Conservation (phyloP, 2,888 invertebrate genomes). For the Crossocerus cetratus region DNA sequence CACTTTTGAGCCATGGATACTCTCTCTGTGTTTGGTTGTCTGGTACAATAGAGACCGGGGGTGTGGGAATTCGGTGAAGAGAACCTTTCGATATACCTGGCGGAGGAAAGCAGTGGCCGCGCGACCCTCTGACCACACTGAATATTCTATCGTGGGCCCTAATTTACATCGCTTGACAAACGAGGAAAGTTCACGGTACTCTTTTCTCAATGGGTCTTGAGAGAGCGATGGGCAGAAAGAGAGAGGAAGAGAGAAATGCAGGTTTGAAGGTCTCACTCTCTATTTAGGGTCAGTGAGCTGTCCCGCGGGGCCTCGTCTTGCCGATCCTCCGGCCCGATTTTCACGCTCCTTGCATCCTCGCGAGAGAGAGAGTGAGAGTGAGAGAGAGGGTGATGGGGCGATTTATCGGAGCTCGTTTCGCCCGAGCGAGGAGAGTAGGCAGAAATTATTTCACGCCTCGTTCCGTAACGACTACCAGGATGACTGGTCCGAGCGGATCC, state of each 20-base stretch:
- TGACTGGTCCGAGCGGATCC: slow-evolving; percentile 30
- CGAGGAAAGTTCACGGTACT: slow-evolving; percentile 13
- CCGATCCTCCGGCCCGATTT: slow-evolving; percentile 13
- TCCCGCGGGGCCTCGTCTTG: background rate
- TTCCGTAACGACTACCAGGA: slow-evolving; percentile 41
- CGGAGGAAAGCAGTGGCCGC: slow-evolving; percentile 1
- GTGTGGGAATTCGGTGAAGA: background rate
- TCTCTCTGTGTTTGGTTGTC: too few relatives aligned
- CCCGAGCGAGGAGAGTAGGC: slow-evolving; percentile 13
- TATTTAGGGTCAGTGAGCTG: background rate
- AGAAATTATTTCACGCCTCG: slow-evolving; percentile 52
- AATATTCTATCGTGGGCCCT: slow-evolving; percentile 3
- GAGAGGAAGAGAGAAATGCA: background rate
- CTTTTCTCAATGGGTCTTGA: slow-evolving; percentile 8
- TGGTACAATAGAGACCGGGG: slow-evolving; percentile 8
- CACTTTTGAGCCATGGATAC: background rate
- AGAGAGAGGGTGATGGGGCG: slow-evolving; percentile 4
- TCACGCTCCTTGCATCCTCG: slow-evolving; percentile 35
- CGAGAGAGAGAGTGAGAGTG: slow-evolving; percentile 2
- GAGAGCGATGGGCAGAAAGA: too few relatives aligned
- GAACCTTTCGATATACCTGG: background rate
- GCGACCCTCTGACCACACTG: background rate
- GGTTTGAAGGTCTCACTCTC: background rate
- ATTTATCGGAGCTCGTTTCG: slow-evolving; percentile 38
- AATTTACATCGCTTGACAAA: slow-evolving; percentile 22